Evolutionary conservation across 1,140 invertebrate species (phyloP).

Genomic region (Callitettix versicolor): DNA sequence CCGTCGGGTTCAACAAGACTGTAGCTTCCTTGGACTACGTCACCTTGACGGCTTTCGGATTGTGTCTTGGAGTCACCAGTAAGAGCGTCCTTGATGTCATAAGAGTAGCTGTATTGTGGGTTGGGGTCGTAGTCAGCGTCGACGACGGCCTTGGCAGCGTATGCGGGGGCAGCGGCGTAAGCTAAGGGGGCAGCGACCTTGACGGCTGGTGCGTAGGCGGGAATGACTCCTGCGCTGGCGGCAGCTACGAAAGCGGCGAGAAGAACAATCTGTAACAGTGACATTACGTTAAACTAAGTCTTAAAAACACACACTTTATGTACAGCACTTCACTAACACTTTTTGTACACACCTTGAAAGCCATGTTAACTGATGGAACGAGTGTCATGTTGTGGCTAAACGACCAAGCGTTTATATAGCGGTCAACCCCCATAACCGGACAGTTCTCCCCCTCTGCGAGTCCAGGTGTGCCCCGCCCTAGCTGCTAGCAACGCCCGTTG

Average conservation of each 20-base stretch:
- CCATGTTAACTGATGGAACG: no score
- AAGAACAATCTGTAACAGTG: slow-evolving; percentile 28
- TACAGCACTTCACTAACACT: no score
- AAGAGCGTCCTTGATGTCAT: slow-evolving; percentile 27
- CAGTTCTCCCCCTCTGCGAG: no score
- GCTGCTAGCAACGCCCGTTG: no score
- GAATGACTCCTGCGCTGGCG: slow-evolving; percentile 26
- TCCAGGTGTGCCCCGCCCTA: no score
- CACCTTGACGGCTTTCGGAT: slow-evolving; percentile 44
- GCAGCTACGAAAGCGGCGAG: slow-evolving; percentile 28
- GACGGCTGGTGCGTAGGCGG: slow-evolving; percentile 11
- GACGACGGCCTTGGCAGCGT: slow-evolving; percentile 14
- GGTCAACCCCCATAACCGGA: no score
- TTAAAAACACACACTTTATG: no score
- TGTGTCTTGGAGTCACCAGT: slow-evolving; percentile 31
- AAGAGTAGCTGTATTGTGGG: slow-evolving; percentile 29
- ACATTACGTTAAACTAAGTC: no score
- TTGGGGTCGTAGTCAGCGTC: slow-evolving; percentile 39
- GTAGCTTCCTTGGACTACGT: slow-evolving; percentile 55
- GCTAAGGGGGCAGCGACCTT: slow-evolving; percentile 14
- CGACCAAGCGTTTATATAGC: no score
- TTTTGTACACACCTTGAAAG: no score
- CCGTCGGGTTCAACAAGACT: slow-evolving; percentile 32
- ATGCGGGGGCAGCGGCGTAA: slow-evolving; percentile 12
- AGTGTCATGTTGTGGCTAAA: no score